These are phyloP conservation scores for Leptura quadrifasciata DNA, from an alignment of 2,888 invertebrate species.

Conservation along the genomic window DNA sequence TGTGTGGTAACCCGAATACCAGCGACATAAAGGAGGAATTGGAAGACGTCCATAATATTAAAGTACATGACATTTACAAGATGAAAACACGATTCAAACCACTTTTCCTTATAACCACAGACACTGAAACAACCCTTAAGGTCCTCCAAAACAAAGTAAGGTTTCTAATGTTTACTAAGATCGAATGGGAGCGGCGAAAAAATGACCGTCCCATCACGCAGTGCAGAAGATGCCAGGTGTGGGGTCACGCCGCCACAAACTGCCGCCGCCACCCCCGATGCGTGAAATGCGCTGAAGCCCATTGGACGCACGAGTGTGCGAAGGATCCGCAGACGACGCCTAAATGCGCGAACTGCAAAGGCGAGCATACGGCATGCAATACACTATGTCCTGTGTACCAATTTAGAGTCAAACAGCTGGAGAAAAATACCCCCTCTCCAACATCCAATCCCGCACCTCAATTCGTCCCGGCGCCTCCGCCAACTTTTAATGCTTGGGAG, in stretches of 20 bases:
- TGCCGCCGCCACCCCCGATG: not conserved
- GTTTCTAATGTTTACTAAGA: not conserved
- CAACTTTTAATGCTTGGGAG: too few species aligned
- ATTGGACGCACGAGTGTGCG: not conserved
- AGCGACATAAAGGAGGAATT: too few species aligned
- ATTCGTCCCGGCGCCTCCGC: too few species aligned
- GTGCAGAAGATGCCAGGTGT: not conserved
- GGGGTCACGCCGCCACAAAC: not conserved
- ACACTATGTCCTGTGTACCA: not conserved
- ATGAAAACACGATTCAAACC: not conserved
- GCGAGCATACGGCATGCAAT: not conserved
- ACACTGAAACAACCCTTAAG: too few species aligned
- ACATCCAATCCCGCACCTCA: too few species aligned
- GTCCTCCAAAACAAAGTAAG: not conserved
- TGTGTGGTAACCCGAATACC: too few species aligned
- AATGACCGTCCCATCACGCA: conserved; percentile 42
- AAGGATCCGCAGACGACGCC: not conserved
- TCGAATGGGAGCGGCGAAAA: not conserved
- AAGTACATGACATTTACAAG: too few species aligned
- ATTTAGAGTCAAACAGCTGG: too few species aligned
- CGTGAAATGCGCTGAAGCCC: conserved; percentile 14
- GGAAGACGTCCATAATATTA: too few species aligned
- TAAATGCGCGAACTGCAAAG: conserved; percentile 17
- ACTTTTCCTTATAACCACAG: not conserved
- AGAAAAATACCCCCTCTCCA: too few species aligned